These are phyloP conservation scores for Eleginops maclovinus DNA, from an alignment of 2,113 vertebrate species.

Conservation along the genomic window DNA sequence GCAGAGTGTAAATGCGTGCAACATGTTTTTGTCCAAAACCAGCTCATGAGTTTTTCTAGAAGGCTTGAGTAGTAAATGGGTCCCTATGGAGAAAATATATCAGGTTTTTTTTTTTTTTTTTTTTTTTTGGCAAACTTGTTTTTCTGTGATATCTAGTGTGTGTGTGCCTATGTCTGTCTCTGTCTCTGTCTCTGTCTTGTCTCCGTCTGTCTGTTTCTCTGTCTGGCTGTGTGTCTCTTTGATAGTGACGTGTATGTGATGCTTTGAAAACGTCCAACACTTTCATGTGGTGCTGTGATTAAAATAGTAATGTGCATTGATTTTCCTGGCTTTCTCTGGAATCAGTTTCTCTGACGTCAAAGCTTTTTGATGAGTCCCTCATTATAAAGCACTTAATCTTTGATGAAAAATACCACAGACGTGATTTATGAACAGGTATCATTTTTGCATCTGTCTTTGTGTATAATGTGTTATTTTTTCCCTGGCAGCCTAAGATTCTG, in stretches of 20 bases:
- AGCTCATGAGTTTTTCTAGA: conserved; percentile 28
- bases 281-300: conserved; percentile 39
- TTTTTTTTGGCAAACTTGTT: conserved; percentile 44
- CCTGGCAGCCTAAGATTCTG: conserved; percentile 93
- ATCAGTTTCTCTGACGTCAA: conserved; percentile 42
- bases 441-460: neutral
- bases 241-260: conserved; percentile 44
- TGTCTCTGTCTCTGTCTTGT: too few species aligned
- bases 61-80: conserved; percentile 17
- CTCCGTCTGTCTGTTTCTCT: conserved; percentile 13
- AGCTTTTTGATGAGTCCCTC: neutral
- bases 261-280: conserved; percentile 22
- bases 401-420: conserved; percentile 17
- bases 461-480: conserved; percentile 18
- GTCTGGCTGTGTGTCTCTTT: conserved; percentile 27
- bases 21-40: neutral
- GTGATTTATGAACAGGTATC: conserved; percentile 1
- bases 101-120: conserved; percentile 57
- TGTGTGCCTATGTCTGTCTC: conserved; percentile 20
- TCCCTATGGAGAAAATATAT: conserved; percentile 30
- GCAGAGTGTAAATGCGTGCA: too few species aligned
- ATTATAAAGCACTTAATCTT: conserved; percentile 20
- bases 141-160: conserved; percentile 24
- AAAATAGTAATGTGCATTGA: conserved; percentile 52
- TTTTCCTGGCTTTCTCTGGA: conserved; percentile 33